Evolutionary conservation across 2,797 vertebrate species (phyloP), one percentile per base, ranked within the genome.

Genomic region (Serranus cabrilla): DNA sequence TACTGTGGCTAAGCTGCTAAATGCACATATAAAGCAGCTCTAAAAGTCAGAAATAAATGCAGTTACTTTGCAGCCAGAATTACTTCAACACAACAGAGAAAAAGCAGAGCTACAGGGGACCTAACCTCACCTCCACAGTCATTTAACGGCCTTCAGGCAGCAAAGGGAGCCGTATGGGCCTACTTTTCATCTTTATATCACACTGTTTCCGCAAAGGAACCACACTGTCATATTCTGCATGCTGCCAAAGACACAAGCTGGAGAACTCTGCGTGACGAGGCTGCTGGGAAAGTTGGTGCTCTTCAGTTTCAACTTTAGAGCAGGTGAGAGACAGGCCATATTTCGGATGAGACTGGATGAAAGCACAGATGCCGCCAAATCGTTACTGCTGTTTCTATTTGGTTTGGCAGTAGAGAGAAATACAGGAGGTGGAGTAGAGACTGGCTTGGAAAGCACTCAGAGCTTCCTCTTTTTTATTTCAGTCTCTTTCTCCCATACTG

Each of bases 161-260:
- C 57, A 57, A 79, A 51, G 8, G 21, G 1, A 64, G 25, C 54
- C 14, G 52, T 58, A 39, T 40, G 37, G 40, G 66, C 17, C 43
- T 47, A 20, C 27, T 21, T 56, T 57, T 71, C 42, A 69, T 72
- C 54, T 18, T 65, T 13, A 40, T 61, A 60, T 45, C 25, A 65
- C 34, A 37, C 21, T 34, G 49, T 59, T 34, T 68, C 59, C 68
- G 52, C 52, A 72, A 27, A 52, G 40, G n/a, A 47, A 50, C 20
- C 47, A 50, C 37, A 39, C 50, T 37, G 66, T 7, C 40, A 55
- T 18, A 47, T 52, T 34, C 52, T 39, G 18, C 34, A 2, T 58
- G 59, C 37, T 43, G 58, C 60, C 65, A 66, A 70, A 58, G 37
- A 64, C 57, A 57, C 16, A 47, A 37, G 23, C 43, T 12, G 20